phyloP scores from a whole-genome alignment of 1,140 invertebrate genomes.

The Drosophila kurseongensis region DNA sequence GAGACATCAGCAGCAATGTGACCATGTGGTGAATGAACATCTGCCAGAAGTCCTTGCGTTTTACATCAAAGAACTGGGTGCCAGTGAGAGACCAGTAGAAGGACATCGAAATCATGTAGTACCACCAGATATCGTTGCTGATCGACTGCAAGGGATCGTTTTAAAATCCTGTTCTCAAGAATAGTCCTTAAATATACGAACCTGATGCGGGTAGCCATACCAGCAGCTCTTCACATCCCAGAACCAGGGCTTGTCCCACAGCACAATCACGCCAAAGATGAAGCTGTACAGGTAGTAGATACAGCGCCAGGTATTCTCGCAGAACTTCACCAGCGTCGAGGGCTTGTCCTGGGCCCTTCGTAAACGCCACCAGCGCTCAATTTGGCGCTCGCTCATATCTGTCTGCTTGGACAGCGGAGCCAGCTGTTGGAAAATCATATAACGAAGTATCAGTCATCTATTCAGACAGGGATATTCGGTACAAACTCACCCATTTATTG shows the following conservation, averaged over 20 bases:
- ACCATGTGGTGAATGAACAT: conserved; percentile 99
- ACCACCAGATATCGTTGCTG: conserved; percentile 94
- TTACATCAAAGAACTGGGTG: conserved; percentile 97
- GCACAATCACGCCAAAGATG: conserved; percentile 91
- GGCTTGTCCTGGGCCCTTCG: conserved; percentile 93
- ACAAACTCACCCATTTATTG: conserved; percentile 89
- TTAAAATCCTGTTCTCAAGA: neutral
- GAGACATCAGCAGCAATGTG: conserved; percentile 94
- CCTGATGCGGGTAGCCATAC: conserved; percentile 91
- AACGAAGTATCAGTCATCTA: neutral
- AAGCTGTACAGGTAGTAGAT: conserved; percentile 94
- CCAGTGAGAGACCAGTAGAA: conserved; percentile 98
- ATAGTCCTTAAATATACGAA: conserved; percentile 54
- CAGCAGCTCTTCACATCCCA: conserved; percentile 97
- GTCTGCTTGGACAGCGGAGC: conserved; percentile 92
- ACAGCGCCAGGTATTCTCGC: conserved; percentile 95
- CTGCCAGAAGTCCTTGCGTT: conserved; percentile 98
- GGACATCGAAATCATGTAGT: conserved; percentile 97
- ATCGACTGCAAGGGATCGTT: conserved; percentile 86
- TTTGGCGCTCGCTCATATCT: conserved; percentile 94
- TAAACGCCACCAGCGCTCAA: conserved; percentile 95
- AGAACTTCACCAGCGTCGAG: conserved; percentile 95
- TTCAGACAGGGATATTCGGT: neutral
- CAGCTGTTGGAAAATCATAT: conserved; percentile 86
- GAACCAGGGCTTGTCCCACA: conserved; percentile 97